Conservation (phyloP, 92 coral and sea anemone species). For the Heteractis magnifica region DNA sequence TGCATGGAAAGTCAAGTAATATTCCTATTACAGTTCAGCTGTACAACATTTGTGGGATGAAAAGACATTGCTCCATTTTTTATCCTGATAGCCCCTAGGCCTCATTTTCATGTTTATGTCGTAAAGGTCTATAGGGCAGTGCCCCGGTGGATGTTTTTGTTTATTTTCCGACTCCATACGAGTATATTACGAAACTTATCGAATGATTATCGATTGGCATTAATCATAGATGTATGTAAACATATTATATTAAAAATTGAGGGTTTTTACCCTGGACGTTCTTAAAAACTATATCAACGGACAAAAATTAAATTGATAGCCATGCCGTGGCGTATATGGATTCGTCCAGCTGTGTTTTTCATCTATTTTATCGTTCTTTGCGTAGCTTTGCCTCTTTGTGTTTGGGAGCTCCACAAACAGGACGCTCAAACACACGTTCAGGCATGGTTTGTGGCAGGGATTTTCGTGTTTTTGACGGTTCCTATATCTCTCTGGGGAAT, state of each 20-base stretch:
- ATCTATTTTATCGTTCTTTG: conserved; percentile 69
- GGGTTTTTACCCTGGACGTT: neutral
- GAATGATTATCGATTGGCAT: neutral
- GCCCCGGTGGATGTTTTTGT: neutral
- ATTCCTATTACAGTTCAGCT: no score
- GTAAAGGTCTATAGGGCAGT: no score
- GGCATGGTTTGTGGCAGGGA: conserved; percentile 91
- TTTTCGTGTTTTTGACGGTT: conserved; percentile 84
- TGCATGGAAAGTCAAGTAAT: no score
- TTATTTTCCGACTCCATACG: neutral
- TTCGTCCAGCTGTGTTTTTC: conserved; percentile 74
- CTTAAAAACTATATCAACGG: neutral
- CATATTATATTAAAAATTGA: neutral
- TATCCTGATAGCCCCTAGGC: no score
- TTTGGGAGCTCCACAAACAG: conserved; percentile 85
- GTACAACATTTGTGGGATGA: no score
- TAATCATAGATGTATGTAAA: neutral
- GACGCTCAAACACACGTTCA: conserved; percentile 79
- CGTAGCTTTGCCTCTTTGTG: conserved; percentile 80
- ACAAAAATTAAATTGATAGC: neutral
- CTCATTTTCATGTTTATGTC: no score
- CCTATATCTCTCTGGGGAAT: conserved; percentile 90
- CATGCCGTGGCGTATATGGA: conserved; percentile 70
- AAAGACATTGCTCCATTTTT: no score
- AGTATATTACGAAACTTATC: neutral